Conservation (phyloP, 2,113 vertebrate genomes). For the Cephalopterus ornatus region DNA sequence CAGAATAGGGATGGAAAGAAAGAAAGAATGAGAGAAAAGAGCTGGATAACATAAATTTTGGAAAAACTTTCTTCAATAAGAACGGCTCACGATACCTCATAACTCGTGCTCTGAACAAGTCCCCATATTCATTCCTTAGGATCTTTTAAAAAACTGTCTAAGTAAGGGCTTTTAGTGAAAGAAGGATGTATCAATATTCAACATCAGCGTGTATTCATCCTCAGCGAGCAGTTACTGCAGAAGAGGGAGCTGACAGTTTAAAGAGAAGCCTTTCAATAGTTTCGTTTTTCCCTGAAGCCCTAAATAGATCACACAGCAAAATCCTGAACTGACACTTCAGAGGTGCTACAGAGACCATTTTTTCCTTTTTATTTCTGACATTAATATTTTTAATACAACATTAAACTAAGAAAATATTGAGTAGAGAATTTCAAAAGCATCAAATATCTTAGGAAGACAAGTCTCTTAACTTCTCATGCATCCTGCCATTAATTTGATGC, state of each 20-base stretch:
- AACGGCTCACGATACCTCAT: neutral
- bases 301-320: conserved; percentile 52
- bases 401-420: conserved; percentile 30
- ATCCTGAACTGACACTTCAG: conserved; percentile 36
- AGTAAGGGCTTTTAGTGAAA: conserved; percentile 1
- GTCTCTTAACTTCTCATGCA: neutral
- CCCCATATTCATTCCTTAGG: neutral
- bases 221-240: neutral
- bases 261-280: conserved; percentile 34
- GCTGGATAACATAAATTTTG: neutral
- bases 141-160: neutral
- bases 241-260: conserved; percentile 23
- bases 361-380: conserved; percentile 9
- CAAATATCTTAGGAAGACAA: neutral
- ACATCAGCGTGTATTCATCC: conserved; percentile 8
- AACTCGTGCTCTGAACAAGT: neutral
- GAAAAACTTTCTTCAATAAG: neutral
- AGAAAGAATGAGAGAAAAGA: neutral
- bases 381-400: conserved; percentile 28
- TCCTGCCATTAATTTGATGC: neutral
- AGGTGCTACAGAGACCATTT: neutral
- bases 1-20: neutral
- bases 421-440: neutral
- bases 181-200: conserved; percentile 33
- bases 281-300: conserved; percentile 12